Percentiles rank a stretch among this genome's conserved stretches.
Evolutionary conservation across 2,113 vertebrate species (phyloP).

Genomic region (Cephalopholis sonnerati): DNA sequence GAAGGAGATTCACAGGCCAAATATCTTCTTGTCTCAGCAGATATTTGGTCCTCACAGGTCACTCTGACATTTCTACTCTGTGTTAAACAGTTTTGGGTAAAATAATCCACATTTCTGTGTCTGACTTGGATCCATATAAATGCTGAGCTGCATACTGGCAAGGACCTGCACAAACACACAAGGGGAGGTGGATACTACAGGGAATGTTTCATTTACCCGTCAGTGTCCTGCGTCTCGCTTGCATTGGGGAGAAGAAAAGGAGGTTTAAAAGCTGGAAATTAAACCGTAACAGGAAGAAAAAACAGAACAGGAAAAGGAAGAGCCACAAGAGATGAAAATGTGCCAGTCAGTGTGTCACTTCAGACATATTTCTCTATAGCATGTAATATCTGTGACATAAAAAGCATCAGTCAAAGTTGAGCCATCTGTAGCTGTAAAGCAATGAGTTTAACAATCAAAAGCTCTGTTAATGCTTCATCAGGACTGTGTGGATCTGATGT

Average conservation of each 20-base stretch:
- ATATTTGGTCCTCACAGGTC: neutral
- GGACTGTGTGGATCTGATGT: neutral
- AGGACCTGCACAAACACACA: constrained; percentile 29
- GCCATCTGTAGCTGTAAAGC: too few relatives aligned
- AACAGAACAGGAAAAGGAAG: too few relatives aligned
- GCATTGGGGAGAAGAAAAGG: constrained; percentile 70
- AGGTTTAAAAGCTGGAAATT: constrained; percentile 31
- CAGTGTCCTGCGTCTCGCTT: constrained; percentile 89
- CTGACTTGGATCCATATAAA: constrained; percentile 28
- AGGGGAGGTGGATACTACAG: neutral
- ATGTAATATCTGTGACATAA: too few relatives aligned
- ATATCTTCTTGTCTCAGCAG: neutral
- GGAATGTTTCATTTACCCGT: constrained; percentile 86
- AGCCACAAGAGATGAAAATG: too few relatives aligned
- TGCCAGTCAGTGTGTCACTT: too few relatives aligned
- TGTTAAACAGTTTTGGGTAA: constrained; percentile 1
- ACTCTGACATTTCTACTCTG: neutral
- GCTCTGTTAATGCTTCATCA: neutral
- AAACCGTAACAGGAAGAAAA: neutral
- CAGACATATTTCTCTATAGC: too few relatives aligned
- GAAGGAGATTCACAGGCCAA: neutral
- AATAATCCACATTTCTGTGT: neutral
- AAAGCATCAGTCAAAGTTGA: too few relatives aligned
- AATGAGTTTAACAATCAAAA: neutral
- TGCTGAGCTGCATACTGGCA: constrained; percentile 13